Evolutionary conservation across 2,888 invertebrate species (phyloP), one percentile per base, ranked within the genome.

Genomic region (Rhagonycha lutea): DNA sequence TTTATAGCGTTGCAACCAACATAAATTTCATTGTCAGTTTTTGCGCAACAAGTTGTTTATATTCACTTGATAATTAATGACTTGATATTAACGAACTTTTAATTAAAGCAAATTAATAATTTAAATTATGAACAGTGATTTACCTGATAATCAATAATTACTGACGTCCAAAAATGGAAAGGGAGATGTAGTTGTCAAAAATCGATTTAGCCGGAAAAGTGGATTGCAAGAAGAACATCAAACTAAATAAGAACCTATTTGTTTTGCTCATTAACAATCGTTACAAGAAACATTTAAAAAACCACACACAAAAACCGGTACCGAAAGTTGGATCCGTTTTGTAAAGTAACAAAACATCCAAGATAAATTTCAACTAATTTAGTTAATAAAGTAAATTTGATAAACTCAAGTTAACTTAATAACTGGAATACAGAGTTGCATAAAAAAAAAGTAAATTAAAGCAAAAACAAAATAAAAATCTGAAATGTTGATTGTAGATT

Each of bases 401-500:
- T 65, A 65, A 65, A 65, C 24, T 65, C 63, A 26, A 65, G 63
- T 65, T 65, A 65, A 65, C 63, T 65, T 65, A 65, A 65, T 65
- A 65, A 65, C 63, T 26, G 26, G 26, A 65, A 65, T 65, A 65
- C 18, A 12, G 23, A 24, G 26, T 65, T 24, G 23, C 24, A 24
- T 65, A 26, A 65, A 65, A 65, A n/a, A 24, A 24, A n/a, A 24
- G 23, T 26, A 65, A 65, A 65, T 65, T 65, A 65, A 65, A 65
- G 63, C 63, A 65, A 65, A 65, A 65, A 65, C 24, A 65, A n/a
- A 24, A 65, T 65, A 65, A 65, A 68, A 47, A 72, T 71, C 28
- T 72, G 12, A 67, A 72, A 65, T 32, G 65, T 72, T 67, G 61
- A 60, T 68, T 60, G 61, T 72, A 18, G 68, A 72, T 72, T 72